A percentile compares a stretch with the other conserved stretches of the same genome.
Conservation (phyloP, 2,113 vertebrate genomes). For the Dolichallabes microphthalmus region DNA sequence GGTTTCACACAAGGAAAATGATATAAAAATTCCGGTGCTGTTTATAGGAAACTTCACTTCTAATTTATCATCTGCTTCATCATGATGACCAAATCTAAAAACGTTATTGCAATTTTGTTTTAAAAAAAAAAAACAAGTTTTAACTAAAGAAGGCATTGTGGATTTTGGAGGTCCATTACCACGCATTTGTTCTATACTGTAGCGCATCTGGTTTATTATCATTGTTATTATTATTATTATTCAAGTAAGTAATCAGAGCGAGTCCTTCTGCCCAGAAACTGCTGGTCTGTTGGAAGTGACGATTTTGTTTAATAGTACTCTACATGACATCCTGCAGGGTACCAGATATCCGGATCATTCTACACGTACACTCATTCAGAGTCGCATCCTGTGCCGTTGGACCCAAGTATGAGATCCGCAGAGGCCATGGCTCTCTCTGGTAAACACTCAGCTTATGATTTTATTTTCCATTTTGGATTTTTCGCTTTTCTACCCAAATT, state of each 20-base stretch:
- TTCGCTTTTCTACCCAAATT: background rate
- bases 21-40: background rate
- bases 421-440: constrained; percentile 85
- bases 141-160: background rate
- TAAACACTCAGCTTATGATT: constrained; percentile 58
- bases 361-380: constrained; percentile 91
- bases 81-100: background rate
- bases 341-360: constrained; percentile 93
- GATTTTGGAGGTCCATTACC: background rate
- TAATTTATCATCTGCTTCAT: background rate
- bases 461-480: background rate
- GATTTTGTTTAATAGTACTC: background rate
- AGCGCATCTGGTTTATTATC: background rate
- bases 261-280: background rate
- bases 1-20: background rate
- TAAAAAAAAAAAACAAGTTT: too few species aligned
- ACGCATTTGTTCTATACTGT: background rate
- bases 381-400: constrained; percentile 84
- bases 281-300: background rate
- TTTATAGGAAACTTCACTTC: background rate
- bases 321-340: constrained; percentile 72
- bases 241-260: background rate
- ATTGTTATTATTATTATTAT: background rate
- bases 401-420: constrained; percentile 84
- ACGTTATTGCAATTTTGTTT: background rate